Evolutionary conservation across 2,113 vertebrate genomes (phyloP).

Genomic region (Cheilinus undulatus): DNA sequence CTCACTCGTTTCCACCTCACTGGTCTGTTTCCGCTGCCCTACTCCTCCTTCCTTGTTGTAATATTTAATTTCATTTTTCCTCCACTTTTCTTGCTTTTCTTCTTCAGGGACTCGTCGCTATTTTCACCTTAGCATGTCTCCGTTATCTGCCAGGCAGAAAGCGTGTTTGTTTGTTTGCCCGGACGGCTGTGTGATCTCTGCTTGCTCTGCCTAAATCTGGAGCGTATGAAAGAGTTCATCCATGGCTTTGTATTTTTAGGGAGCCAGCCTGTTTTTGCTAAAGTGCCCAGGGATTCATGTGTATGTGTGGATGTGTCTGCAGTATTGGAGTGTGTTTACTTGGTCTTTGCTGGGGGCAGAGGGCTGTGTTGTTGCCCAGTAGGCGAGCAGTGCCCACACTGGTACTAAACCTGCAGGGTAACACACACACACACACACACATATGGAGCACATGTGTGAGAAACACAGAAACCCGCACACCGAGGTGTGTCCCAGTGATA

Average conservation of each 20-base stretch:
- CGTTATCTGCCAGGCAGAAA: constrained; percentile 13
- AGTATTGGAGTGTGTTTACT: neutral
- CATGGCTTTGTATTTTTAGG: constrained; percentile 36
- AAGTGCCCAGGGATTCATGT: constrained; percentile 15
- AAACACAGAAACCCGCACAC: neutral
- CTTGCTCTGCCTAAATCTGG: constrained; percentile 41
- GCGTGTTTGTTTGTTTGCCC: constrained; percentile 17
- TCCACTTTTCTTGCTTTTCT: neutral
- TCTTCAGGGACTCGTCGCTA: constrained; percentile 9
- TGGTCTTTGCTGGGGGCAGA: constrained; percentile 2
- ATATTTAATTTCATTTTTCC: constrained; percentile 11
- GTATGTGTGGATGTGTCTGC: constrained; percentile 17
- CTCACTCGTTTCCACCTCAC: constrained; percentile 21
- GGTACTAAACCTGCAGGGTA: constrained; percentile 39
- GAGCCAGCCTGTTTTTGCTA: constrained; percentile 40
- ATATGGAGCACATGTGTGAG: no score
- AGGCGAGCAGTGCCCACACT: constrained; percentile 26
- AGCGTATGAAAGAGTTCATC: constrained; percentile 52
- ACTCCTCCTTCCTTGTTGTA: neutral
- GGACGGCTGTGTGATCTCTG: constrained; percentile 36
- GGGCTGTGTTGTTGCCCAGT: constrained; percentile 21
- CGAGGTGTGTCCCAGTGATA: no score
- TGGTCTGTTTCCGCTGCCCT: constrained; percentile 7
- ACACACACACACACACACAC: constrained; percentile 9
- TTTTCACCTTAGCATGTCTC: constrained; percentile 22